Evolutionary conservation across 1,140 invertebrate species (phyloP).

Genomic region (Caenorhabditis tropicalis): DNA sequence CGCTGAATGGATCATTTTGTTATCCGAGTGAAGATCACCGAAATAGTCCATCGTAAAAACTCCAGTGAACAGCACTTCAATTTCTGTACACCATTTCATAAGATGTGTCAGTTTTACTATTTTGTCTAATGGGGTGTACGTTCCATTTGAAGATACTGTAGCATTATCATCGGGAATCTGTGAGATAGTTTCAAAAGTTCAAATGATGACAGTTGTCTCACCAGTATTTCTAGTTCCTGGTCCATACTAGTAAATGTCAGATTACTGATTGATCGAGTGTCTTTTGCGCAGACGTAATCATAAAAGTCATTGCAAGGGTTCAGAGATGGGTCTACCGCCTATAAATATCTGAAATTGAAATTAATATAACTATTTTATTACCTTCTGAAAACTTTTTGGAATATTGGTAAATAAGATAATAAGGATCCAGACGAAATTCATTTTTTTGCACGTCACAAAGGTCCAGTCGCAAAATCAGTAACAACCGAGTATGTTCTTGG

Average conservation of each 20-base stretch:
- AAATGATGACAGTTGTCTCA: background rate
- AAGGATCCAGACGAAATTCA: background rate
- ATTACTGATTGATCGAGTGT: slow-evolving; percentile 22
- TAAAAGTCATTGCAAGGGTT: slow-evolving; percentile 23
- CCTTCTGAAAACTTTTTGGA: background rate
- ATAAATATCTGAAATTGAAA: too few relatives aligned
- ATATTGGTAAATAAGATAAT: background rate
- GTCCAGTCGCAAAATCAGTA: slow-evolving; percentile 1
- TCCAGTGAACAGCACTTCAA: slow-evolving; percentile 16
- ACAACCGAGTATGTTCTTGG: background rate
- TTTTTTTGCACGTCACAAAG: background rate
- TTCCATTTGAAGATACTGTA: background rate
- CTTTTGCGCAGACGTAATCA: slow-evolving; percentile 12
- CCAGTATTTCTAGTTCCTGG: slow-evolving; percentile 14
- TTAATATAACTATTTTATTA: too few relatives aligned
- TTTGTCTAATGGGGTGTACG: background rate
- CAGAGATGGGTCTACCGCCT: background rate
- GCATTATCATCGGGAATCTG: background rate
- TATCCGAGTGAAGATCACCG: background rate
- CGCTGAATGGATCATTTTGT: slow-evolving; percentile 3
- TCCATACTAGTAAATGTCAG: slow-evolving; percentile 7
- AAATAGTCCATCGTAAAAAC: slow-evolving; percentile 1
- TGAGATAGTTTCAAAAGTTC: background rate
- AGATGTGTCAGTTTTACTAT: background rate
- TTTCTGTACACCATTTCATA: slow-evolving; percentile 35